These are phyloP conservation scores for Fragum whitleyi DNA, from an alignment of 2,888 invertebrate species.

Conservation along the genomic window DNA sequence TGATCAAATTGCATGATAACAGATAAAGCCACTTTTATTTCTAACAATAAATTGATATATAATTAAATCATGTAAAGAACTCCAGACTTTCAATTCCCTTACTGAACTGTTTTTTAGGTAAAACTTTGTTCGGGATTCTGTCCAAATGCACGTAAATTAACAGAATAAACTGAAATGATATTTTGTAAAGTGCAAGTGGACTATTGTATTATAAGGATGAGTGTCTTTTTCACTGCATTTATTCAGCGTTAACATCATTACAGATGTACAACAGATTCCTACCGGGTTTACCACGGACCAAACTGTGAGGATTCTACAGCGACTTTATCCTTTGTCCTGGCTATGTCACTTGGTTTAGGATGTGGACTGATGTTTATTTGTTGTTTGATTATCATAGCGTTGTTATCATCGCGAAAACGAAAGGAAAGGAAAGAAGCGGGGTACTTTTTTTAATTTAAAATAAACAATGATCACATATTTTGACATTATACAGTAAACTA, in stretches of 20 bases:
- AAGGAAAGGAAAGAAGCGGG: too few species aligned
- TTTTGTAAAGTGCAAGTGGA: background rate
- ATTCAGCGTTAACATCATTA: background rate
- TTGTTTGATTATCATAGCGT: background rate
- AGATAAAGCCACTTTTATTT: too few species aligned
- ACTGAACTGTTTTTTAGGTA: too few species aligned
- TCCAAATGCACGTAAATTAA: background rate
- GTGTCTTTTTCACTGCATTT: too few species aligned
- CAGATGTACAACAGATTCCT: background rate
- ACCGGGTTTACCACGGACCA: slow-evolving; percentile 1
- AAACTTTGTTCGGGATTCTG: background rate
- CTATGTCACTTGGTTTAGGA: slow-evolving; percentile 18
- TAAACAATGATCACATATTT: too few species aligned
- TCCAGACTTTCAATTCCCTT: too few species aligned
- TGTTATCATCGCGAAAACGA: background rate
- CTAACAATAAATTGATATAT: too few species aligned
- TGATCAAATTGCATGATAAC: too few species aligned
- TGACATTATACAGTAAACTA: too few species aligned
- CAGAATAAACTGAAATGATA: background rate
- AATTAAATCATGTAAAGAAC: too few species aligned
- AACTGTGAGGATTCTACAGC: slow-evolving; percentile 19
- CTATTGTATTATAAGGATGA: too few species aligned
- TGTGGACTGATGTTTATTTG: background rate
- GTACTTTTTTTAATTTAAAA: too few species aligned
- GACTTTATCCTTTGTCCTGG: slow-evolving; percentile 7